Evolutionary conservation across 2,797 vertebrate genomes (phyloP).

Genomic region (Tenualosa ilisha): DNA sequence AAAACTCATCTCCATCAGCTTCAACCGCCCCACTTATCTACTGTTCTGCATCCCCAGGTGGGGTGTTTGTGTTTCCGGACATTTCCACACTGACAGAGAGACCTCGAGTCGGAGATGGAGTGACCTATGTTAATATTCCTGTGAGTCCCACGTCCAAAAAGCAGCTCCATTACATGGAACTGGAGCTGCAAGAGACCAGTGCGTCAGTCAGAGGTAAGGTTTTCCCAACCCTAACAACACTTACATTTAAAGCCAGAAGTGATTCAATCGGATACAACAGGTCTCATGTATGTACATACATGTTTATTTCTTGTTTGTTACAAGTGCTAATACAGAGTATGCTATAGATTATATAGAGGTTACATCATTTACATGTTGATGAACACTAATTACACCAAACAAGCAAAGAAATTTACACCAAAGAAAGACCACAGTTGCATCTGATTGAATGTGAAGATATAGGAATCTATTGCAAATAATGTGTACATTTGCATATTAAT

Average conservation of each 20-base stretch:
- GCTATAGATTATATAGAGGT: too few species aligned
- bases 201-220: constrained; percentile 70
- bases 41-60: constrained; percentile 60
- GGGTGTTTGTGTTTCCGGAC: constrained; percentile 74
- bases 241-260: background rate
- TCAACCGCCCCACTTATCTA: background rate
- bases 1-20: background rate
- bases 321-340: too few species aligned
- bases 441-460: too few species aligned
- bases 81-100: constrained; percentile 64
- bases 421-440: too few species aligned
- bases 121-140: constrained; percentile 88
- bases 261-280: background rate
- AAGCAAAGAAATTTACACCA: too few species aligned
- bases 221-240: background rate
- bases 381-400: too few species aligned
- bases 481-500: background rate
- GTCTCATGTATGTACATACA: background rate
- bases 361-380: too few species aligned
- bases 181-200: constrained; percentile 82
- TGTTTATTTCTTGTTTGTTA: too few species aligned
- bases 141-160: constrained; percentile 83
- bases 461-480: background rate
- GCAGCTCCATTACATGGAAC: constrained; percentile 90
- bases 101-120: constrained; percentile 61